A percentile compares a stretch with the other conserved stretches of the same genome.
These are phyloP conservation scores for Drosophila kikkawai DNA, from an alignment of 1,140 invertebrate genomes.

Conservation along the genomic window DNA sequence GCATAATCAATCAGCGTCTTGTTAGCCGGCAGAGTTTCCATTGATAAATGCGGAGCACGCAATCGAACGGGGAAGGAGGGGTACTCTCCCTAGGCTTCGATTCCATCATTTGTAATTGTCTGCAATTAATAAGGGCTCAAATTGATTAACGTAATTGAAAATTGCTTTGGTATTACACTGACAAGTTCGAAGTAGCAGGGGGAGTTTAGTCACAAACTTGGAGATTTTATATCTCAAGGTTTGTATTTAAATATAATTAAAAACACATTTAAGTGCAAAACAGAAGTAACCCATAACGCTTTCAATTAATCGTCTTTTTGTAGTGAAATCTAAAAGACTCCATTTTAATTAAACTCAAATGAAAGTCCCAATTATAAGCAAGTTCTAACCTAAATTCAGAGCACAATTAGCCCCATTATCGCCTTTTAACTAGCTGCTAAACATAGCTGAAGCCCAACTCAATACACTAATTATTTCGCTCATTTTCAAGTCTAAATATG, in stretches of 20 bases:
- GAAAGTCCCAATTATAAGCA: not conserved
- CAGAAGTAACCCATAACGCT: not conserved
- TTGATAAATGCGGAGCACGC: slow-evolving; percentile 48
- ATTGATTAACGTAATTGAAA: slow-evolving; percentile 51
- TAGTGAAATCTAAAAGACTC: not conserved
- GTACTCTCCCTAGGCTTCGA: slow-evolving; percentile 5
- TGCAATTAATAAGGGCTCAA: slow-evolving; percentile 69
- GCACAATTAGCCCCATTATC: slow-evolving; percentile 7
- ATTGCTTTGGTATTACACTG: not conserved
- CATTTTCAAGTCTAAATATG: slow-evolving; percentile 13
- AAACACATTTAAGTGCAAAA: too few species aligned
- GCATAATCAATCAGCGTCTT: slow-evolving; percentile 74
- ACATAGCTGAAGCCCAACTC: not conserved
- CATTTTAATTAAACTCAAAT: not conserved
- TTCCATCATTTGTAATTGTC: slow-evolving; percentile 54
- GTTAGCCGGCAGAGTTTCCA: slow-evolving; percentile 43
- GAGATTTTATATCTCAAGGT: not conserved
- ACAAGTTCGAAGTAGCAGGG: not conserved
- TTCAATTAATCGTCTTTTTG: not conserved
- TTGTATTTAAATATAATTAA: not conserved
- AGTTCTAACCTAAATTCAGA: slow-evolving; percentile 9
- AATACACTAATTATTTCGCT: slow-evolving; percentile 6
- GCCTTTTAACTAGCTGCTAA: slow-evolving; percentile 5
- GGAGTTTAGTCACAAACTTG: not conserved
- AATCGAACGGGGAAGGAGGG: slow-evolving; percentile 26